Conservation (phyloP, 2,888 invertebrate species). For the Meta bourneti region DNA sequence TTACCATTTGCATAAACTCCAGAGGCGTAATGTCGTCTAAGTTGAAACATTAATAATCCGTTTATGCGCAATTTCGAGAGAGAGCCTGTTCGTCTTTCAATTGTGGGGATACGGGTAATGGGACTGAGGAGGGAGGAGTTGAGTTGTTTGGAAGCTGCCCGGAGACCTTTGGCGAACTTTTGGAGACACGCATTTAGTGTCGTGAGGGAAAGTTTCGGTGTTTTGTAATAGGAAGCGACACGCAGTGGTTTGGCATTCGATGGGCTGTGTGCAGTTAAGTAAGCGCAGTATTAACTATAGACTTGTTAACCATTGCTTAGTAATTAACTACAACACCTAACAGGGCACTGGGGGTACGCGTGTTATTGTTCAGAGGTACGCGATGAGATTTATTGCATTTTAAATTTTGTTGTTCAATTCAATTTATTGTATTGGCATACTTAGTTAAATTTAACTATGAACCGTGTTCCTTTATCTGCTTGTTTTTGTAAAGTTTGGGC, state of each 20-base stretch:
- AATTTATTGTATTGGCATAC: too few relatives aligned
- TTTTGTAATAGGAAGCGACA: neutral
- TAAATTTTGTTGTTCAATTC: too few relatives aligned
- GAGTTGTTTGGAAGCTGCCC: slow-evolving; percentile 3
- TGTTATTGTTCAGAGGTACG: too few relatives aligned
- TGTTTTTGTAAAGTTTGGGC: too few relatives aligned
- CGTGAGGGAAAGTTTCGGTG: neutral
- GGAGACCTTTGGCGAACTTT: slow-evolving; percentile 13
- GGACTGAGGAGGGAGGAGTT: neutral
- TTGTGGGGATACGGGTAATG: neutral
- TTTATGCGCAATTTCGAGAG: slow-evolving; percentile 33
- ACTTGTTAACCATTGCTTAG: too few relatives aligned
- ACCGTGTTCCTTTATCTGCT: too few relatives aligned
- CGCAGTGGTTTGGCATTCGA: neutral
- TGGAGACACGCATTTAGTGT: neutral
- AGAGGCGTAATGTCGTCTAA: slow-evolving; percentile 42
- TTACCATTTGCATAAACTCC: slow-evolving; percentile 66
- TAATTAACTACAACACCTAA: too few relatives aligned
- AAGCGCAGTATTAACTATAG: neutral
- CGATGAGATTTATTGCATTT: too few relatives aligned
- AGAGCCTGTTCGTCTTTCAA: slow-evolving; percentile 30
- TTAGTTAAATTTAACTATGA: too few relatives aligned
- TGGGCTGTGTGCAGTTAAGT: neutral
- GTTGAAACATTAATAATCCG: slow-evolving; percentile 72
- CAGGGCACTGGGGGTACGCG: too few relatives aligned